These are phyloP conservation scores for Corythoichthys intestinalis DNA, from an alignment of 2,113 vertebrate genomes.

Conservation along the genomic window DNA sequence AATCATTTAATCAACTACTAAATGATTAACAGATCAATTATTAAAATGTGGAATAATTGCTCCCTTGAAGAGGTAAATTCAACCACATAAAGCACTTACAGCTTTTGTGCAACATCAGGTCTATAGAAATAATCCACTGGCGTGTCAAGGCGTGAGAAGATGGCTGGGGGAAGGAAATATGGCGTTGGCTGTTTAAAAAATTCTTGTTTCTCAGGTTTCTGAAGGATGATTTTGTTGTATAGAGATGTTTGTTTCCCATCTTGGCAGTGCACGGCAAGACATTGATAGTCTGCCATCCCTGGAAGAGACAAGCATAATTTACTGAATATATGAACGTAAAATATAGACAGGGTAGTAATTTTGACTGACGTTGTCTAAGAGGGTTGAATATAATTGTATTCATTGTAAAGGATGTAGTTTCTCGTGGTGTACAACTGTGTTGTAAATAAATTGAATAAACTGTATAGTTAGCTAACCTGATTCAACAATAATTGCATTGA, in stretches of 20 bases:
- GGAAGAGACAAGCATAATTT: constrained; percentile 1
- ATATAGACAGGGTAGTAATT: not conserved
- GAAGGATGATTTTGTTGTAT: constrained; percentile 86
- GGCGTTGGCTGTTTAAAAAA: constrained; percentile 85
- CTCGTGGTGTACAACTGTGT: not conserved
- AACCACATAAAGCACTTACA: constrained; percentile 39
- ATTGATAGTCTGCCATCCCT: constrained; percentile 89
- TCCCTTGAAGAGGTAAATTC: not conserved
- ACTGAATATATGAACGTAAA: not conserved
- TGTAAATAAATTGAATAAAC: not conserved
- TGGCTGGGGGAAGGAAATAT: constrained; percentile 87
- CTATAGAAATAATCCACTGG: constrained; percentile 89
- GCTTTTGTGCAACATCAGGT: constrained; percentile 78
- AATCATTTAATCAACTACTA: not conserved
- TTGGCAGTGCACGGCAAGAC: constrained; percentile 80
- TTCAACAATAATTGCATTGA: not conserved
- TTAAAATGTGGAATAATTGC: no score
- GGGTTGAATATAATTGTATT: not conserved
- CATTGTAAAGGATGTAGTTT: not conserved
- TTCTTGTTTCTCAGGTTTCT: constrained; percentile 81
- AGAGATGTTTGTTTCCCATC: constrained; percentile 75
- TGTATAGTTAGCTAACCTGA: not conserved
- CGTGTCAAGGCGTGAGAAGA: constrained; percentile 91
- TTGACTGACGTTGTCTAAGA: not conserved
- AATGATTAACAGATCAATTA: no score